Conservation (phyloP, 2,797 vertebrate species). For the Karalla daura region DNA sequence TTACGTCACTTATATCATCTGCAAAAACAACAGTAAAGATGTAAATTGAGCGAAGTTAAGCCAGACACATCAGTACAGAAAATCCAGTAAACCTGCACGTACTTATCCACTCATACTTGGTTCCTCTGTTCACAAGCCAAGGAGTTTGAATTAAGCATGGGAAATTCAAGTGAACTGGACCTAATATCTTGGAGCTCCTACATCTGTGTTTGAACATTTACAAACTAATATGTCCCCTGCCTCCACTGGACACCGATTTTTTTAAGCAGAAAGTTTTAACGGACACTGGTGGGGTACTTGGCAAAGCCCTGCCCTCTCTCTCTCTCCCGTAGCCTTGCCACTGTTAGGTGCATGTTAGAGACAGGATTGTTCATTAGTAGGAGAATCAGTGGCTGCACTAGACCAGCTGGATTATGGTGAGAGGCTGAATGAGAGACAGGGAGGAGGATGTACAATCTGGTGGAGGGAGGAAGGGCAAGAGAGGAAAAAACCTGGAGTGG, state of each 20-base stretch:
- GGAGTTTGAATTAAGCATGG: constrained; percentile 37
- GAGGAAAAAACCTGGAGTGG: not conserved
- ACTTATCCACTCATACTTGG: not conserved
- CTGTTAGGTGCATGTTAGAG: constrained; percentile 41
- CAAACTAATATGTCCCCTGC: constrained; percentile 36
- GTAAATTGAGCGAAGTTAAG: not conserved
- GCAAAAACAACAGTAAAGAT: not conserved
- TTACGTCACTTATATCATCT: not conserved
- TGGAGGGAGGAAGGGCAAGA: not conserved
- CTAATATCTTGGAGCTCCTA: constrained; percentile 34
- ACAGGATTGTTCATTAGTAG: constrained; percentile 42
- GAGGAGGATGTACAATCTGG: not conserved
- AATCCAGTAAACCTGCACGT: constrained; percentile 16
- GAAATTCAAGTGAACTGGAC: constrained; percentile 49
- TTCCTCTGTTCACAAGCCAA: constrained; percentile 8
- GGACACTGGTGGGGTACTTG: constrained; percentile 34
- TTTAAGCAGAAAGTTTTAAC: constrained; percentile 44
- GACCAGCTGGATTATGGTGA: constrained; percentile 38
- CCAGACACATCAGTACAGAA: constrained; percentile 2
- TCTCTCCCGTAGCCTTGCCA: constrained; percentile 30
- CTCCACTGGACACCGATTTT: constrained; percentile 18
- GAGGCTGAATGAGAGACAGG: not conserved
- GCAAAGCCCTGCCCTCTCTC: constrained; percentile 26
- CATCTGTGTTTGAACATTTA: constrained; percentile 40
- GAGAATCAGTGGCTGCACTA: constrained; percentile 22